These are phyloP conservation scores for Staurois parvus DNA, from an alignment of 2,797 vertebrate genomes.

Conservation along the genomic window DNA sequence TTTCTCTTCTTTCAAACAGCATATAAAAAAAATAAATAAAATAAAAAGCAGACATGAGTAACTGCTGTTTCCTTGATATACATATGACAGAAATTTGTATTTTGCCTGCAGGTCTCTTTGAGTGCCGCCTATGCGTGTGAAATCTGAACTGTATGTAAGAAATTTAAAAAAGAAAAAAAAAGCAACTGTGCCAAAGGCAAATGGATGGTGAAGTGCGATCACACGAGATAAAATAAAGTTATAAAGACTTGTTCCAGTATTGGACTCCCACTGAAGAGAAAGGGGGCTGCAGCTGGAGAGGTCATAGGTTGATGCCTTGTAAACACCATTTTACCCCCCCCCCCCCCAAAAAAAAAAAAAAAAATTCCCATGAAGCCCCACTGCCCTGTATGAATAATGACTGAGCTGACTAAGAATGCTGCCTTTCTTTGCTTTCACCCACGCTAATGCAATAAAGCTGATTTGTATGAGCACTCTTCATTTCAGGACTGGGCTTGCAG, in stretches of 20 bases:
- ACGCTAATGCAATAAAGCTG: conserved; percentile 85
- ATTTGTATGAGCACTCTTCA: conserved; percentile 69
- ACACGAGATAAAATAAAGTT: conserved; percentile 64
- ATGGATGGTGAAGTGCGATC: conserved; percentile 63
- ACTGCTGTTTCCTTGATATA: background rate
- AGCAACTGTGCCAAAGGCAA: conserved; percentile 66
- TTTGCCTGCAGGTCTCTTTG: background rate
- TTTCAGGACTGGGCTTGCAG: background rate
- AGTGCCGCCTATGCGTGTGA: background rate
- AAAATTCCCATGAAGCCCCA: conserved; percentile 70
- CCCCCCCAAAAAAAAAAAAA: conserved; percentile 14
- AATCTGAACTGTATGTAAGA: background rate
- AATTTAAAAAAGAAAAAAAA: background rate
- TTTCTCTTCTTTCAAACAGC: too few relatives aligned
- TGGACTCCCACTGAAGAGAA: conserved; percentile 68
- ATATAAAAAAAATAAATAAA: too few relatives aligned
- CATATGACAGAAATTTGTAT: background rate
- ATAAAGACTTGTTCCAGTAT: conserved; percentile 67
- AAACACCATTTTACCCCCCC: conserved; percentile 67
- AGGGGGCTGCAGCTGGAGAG: conserved; percentile 72
- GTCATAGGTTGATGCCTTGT: conserved; percentile 71
- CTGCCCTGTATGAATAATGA: conserved; percentile 71
- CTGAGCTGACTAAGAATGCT: conserved; percentile 77
- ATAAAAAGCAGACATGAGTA: background rate
- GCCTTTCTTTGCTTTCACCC: conserved; percentile 80